Percentiles rank a stretch among this genome's conserved stretches.
These are phyloP conservation scores for Drosophila colorata DNA, from an alignment of 2,888 invertebrate species.

Conservation along the genomic window DNA sequence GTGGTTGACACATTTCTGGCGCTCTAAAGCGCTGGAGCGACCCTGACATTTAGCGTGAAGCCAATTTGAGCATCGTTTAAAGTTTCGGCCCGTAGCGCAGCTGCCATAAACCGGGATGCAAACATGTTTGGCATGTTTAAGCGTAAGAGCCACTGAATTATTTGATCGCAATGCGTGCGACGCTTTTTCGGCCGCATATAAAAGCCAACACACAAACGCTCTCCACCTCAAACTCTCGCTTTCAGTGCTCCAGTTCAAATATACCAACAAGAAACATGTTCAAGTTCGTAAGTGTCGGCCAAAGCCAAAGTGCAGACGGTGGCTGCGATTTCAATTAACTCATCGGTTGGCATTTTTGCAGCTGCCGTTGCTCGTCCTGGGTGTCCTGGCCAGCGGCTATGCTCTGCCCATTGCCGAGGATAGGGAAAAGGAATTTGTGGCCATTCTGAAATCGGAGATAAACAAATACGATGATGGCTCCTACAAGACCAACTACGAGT, in stretches of 20 bases:
- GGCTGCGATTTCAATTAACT: neutral
- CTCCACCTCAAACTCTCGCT: constrained; percentile 60
- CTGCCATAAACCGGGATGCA: constrained; percentile 77
- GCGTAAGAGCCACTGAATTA: constrained; percentile 28
- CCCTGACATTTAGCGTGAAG: constrained; percentile 80
- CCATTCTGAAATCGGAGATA: constrained; percentile 76
- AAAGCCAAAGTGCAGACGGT: neutral
- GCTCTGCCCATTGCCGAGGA: constrained; percentile 55
- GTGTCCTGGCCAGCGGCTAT: constrained; percentile 39
- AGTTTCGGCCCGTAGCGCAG: constrained; percentile 55
- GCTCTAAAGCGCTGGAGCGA: constrained; percentile 24
- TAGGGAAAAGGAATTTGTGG: constrained; percentile 42
- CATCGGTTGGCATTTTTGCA: constrained; percentile 16
- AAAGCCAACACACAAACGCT: constrained; percentile 62
- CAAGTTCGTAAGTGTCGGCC: constrained; percentile 78
- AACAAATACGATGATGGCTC: constrained; percentile 76
- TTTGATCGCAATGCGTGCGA: constrained; percentile 39
- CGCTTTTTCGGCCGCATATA: constrained; percentile 60
- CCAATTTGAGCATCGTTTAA: constrained; percentile 54
- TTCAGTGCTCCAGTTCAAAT: constrained; percentile 39
- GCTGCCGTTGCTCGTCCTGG: constrained; percentile 52
- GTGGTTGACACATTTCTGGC: constrained; percentile 59
- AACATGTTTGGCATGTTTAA: constrained; percentile 84
- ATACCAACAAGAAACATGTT: constrained; percentile 61
- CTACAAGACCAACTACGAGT: constrained; percentile 71